Evolutionary conservation across 2,113 vertebrate genomes (phyloP).

Genomic region (Phaetusa simplex): DNA sequence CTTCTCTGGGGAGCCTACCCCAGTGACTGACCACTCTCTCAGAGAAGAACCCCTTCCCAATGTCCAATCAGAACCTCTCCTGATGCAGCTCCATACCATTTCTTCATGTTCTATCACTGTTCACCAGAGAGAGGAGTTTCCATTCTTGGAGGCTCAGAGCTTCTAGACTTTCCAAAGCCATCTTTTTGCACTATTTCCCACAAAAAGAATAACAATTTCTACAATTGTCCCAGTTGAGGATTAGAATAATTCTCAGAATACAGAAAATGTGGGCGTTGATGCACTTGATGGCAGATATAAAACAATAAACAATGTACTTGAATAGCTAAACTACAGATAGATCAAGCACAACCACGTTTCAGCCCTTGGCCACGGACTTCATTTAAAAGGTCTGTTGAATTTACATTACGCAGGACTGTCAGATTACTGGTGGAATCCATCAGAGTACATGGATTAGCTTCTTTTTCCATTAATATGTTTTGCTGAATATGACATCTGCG

Average conservation of each 20-base stretch:
- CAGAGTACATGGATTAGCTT: neutral
- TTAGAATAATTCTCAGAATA: neutral
- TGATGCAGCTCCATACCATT: neutral
- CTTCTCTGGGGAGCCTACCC: neutral
- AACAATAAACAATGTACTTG: neutral
- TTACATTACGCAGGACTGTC: neutral
- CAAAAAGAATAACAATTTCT: neutral
- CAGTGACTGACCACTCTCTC: neutral
- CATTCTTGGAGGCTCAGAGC: neutral
- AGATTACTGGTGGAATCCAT: neutral
- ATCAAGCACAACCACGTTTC: neutral
- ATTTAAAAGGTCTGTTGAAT: neutral
- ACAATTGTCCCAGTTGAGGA: neutral
- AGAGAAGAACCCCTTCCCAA: neutral
- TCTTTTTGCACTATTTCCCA: neutral
- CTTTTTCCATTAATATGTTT: neutral
- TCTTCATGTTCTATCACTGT: neutral
- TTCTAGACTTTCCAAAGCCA: neutral
- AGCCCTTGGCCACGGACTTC: rapidly evolving
- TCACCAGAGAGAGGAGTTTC: neutral
- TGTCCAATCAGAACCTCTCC: neutral
- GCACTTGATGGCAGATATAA: neutral
- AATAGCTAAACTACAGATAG: neutral
- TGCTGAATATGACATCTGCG: neutral
- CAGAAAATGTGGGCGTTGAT: neutral